phyloP scores from a whole-genome alignment of 2,888 invertebrate species.

The Strigamia crassipes region DNA sequence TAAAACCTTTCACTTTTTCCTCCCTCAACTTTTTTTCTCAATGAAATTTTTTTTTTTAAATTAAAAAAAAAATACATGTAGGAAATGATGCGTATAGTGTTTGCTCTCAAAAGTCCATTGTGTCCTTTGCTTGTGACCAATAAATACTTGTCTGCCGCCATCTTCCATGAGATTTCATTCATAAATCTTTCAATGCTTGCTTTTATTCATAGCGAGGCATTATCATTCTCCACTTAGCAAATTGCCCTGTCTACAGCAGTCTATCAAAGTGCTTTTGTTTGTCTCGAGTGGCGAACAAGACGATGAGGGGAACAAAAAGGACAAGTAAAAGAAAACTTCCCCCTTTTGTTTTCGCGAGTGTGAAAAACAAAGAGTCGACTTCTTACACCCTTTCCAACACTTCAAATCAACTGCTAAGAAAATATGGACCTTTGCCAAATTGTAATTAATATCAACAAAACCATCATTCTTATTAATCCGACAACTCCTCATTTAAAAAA shows the following conservation, averaged over 20 bases:
- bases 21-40: neutral
- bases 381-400: neutral
- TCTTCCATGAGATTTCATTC: constrained; percentile 14
- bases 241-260: constrained; percentile 44
- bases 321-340: constrained; percentile 19
- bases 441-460: neutral
- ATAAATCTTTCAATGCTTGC: constrained; percentile 43
- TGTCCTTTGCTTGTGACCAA: neutral
- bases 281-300: constrained; percentile 34
- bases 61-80: neutral
- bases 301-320: neutral
- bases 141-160: neutral
- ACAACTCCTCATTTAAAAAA: neutral
- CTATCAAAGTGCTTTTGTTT: constrained; percentile 44
- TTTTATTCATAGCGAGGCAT: constrained; percentile 44
- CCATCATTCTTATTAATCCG: neutral
- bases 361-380: neutral
- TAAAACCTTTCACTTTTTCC: neutral
- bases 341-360: constrained; percentile 7
- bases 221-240: constrained; percentile 46
- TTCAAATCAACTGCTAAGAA: neutral
- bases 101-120: neutral
- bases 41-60: too few species aligned
- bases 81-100: neutral
- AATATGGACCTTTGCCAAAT: neutral